Percentiles rank a stretch among this genome's conserved stretches.
Conservation (phyloP, 2,888 invertebrate species). For the Aradus depressus region DNA sequence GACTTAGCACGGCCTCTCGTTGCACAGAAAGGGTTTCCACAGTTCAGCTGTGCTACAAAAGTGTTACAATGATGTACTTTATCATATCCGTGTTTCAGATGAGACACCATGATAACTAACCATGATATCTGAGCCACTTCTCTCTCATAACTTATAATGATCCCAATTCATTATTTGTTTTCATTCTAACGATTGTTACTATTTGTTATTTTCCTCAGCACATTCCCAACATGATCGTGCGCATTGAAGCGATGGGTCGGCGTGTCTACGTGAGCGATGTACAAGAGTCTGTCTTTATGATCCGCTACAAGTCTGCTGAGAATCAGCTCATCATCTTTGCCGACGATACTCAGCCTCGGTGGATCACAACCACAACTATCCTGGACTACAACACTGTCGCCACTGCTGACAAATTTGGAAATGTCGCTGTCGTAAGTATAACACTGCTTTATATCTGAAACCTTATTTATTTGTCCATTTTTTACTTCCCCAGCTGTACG, state of each 20-base stretch:
- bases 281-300: slow-evolving; percentile 92
- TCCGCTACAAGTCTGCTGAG: slow-evolving; percentile 80
- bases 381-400: slow-evolving; percentile 95
- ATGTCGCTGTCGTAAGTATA: slow-evolving; percentile 75
- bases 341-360: slow-evolving; percentile 94
- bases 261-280: slow-evolving; percentile 91
- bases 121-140: too few relatives aligned
- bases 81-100: too few relatives aligned
- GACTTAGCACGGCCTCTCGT: too few relatives aligned
- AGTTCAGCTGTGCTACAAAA: too few relatives aligned
- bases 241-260: slow-evolving; percentile 87
- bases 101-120: too few relatives aligned
- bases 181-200: not conserved
- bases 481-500: too few relatives aligned
- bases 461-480: too few relatives aligned
- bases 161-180: too few relatives aligned
- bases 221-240: slow-evolving; percentile 88
- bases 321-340: slow-evolving; percentile 97
- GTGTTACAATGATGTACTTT: too few relatives aligned
- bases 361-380: slow-evolving; percentile 85
- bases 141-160: too few relatives aligned
- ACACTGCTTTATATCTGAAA: too few relatives aligned
- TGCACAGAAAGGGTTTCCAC: too few relatives aligned
- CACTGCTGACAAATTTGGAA: slow-evolving; percentile 96
- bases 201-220: slow-evolving; percentile 46